Evolutionary conservation across 2,113 vertebrate genomes (phyloP).

Genomic region (Aix galericulata): DNA sequence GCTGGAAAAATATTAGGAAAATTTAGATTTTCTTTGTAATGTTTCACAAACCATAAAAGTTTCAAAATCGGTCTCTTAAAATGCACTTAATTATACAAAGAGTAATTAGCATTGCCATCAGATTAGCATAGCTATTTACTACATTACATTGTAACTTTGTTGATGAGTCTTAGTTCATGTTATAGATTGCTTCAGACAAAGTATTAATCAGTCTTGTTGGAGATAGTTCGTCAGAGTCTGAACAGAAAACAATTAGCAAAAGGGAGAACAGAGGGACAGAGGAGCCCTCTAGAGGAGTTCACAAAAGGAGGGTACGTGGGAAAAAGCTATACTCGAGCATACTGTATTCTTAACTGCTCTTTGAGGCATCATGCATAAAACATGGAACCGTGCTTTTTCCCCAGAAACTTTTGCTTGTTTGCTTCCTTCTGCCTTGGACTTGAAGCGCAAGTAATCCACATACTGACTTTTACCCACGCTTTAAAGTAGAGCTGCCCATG

Average conservation of each 20-base stretch:
- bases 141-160: slow-evolving; percentile 35
- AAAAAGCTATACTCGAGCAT: not conserved
- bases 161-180: slow-evolving; percentile 11
- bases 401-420: not conserved
- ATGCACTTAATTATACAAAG: slow-evolving; percentile 50
- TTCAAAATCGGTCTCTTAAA: slow-evolving; percentile 38
- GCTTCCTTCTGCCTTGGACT: not conserved
- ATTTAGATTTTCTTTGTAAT: not conserved
- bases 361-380: not conserved
- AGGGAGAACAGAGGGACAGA: not conserved
- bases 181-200: slow-evolving; percentile 19
- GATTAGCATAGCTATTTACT: slow-evolving; percentile 56
- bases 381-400: not conserved
- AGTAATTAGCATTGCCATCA: slow-evolving; percentile 43
- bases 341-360: not conserved
- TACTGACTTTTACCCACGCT: not conserved
- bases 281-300: not conserved
- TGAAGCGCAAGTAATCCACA: not conserved
- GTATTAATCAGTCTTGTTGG: slow-evolving; percentile 6
- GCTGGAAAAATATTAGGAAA: not conserved
- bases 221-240: slow-evolving; percentile 20
- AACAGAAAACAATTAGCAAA: not conserved
- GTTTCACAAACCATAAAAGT: not conserved
- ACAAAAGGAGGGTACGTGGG: not conserved
- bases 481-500: not conserved